Evolutionary conservation across 2,888 invertebrate genomes (phyloP), one percentile per base, ranked within the genome.

Genomic region (Drosophila birchii): DNA sequence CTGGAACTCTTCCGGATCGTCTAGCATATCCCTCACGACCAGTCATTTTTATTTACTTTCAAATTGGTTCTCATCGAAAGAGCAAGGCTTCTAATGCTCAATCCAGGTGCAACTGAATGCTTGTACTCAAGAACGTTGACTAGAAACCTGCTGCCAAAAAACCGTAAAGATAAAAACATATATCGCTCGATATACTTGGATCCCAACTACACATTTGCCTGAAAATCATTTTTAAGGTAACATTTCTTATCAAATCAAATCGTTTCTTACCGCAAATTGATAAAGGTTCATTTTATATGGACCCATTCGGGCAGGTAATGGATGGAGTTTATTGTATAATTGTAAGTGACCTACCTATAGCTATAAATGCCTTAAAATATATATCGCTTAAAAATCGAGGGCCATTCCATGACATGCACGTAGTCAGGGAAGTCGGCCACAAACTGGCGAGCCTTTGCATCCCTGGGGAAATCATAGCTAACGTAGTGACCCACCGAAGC

Each of bases 361-460:
- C 32, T 39, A 57, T 41, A 39, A 26, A 45, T n/a, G 14, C 16
- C 45, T 26, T 74, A 90, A 90, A 68, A 88, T 88, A 91, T 71
- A 74, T 87, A 91, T 49, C 91, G 86, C 77, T 93, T 91, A 78
- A 94, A 94, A 29, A 92, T 91, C 38, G 93, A 93, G 16, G 94
- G 91, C 93, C 93, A 94, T 59, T 94, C 92, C 79, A 93, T 93
- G 11, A 93, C 91, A 86, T 93, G 93, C 0, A 93, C 91, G 93
- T 94, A 94, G 26, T 92, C 84, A 0, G 94, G 94, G 81, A 94
- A 94, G 75, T 92, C 90, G 11, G 89, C 80, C 54, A 94, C 82
- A 73, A 94, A 93, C 18, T 91, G 76, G 51, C 91, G 69, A 61
- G 93, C 93, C 38, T 92, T 90, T 5, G 90, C 85, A n/a, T 94